Percentiles rank a stretch among this genome's conserved stretches.
phyloP scores from a whole-genome alignment of 2,797 vertebrate species.

The Gymnoscopelus microlampas region DNA sequence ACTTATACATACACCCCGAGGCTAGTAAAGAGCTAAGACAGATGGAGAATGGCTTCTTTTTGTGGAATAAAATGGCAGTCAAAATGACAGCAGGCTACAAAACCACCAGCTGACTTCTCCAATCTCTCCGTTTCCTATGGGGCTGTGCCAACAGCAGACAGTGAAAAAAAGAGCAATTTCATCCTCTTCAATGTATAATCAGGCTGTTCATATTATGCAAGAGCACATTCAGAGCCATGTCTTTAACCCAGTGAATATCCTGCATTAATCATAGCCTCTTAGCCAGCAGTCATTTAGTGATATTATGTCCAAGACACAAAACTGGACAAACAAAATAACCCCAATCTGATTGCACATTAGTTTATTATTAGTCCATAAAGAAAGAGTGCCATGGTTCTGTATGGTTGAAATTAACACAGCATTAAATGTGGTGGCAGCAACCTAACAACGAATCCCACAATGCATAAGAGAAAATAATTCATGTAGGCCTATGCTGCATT shows the following conservation, averaged over 20 bases:
- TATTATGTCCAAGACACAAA: too few species aligned
- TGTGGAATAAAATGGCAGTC: conserved; percentile 44
- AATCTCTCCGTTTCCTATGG: conserved; percentile 5
- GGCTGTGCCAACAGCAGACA: background rate
- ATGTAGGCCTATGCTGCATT: background rate
- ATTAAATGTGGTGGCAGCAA: background rate
- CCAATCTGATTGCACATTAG: background rate
- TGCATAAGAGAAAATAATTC: background rate
- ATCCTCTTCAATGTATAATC: background rate
- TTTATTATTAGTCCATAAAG: background rate
- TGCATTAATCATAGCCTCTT: background rate
- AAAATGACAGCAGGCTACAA: conserved; percentile 41
- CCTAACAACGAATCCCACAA: background rate
- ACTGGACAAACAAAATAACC: background rate
- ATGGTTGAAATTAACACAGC: background rate
- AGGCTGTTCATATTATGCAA: background rate
- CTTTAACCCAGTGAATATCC: background rate
- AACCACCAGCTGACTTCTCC: conserved; percentile 35
- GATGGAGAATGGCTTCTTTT: conserved; percentile 32
- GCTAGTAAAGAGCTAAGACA: conserved; percentile 32
- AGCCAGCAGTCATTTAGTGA: background rate
- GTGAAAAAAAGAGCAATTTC: background rate
- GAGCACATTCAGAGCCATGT: background rate
- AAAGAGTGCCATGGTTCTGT: too few species aligned
- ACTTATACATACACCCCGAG: conserved; percentile 38